These are phyloP conservation scores for Caenorhabditis wallacei DNA, from an alignment of 2,888 invertebrate species.

Conservation along the genomic window DNA sequence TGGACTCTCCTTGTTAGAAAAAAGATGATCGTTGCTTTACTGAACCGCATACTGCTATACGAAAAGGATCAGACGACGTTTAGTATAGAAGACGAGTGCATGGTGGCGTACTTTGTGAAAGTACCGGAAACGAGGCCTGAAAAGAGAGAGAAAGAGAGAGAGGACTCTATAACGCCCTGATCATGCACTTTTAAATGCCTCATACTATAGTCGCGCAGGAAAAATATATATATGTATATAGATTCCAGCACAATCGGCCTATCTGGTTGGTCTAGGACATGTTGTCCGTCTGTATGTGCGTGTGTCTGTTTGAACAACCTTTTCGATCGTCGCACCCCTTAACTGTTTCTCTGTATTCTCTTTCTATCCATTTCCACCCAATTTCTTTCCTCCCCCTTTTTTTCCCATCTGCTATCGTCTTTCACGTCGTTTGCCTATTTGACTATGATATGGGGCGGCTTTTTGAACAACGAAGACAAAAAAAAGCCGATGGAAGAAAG, in stretches of 20 bases:
- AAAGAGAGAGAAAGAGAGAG: not conserved
- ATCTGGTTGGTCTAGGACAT: conserved; percentile 43
- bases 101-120: conserved; percentile 26
- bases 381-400: not conserved
- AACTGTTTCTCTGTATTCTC: conserved; percentile 48
- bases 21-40: not conserved
- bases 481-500: not conserved
- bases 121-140: conserved; percentile 18
- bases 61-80: not conserved
- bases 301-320: conserved; percentile 58
- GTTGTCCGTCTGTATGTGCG: conserved; percentile 12
- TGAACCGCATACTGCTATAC: not conserved
- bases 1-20: conserved; percentile 1
- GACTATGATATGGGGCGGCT: conserved; percentile 40
- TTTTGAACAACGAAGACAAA: not conserved
- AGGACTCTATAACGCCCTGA: conserved; percentile 26
- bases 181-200: conserved; percentile 35
- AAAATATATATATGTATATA: not conserved
- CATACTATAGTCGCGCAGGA: not conserved
- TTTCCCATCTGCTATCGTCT: conserved; percentile 20
- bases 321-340: conserved; percentile 36
- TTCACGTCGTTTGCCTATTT: conserved; percentile 44
- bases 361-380: conserved; percentile 7
- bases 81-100: not conserved
- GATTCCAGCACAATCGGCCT: conserved; percentile 40